Base-by-base conservation (phyloP, 2,113 vertebrate genomes). In the Panthera leo region DNA sequence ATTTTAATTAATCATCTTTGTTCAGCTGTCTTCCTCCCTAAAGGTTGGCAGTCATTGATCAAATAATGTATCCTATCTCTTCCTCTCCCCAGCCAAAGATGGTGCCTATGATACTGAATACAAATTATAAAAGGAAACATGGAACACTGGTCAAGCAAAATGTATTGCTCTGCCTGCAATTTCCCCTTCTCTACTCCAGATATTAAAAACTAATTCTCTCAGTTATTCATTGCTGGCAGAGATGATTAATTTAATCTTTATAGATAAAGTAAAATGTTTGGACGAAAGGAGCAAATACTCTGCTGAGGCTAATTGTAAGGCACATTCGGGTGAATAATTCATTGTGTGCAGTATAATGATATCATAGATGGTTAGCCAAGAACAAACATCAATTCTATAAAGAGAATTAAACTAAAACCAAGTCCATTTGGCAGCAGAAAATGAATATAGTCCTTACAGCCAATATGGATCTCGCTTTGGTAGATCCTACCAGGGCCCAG, bases 171-270 rank as follows among this genome's bases (percentile, higher is more conserved):
- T 89, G 73, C 29, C 29, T 93, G 85, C 83, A 97, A 93, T 97
- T 97, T 96, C 80, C 79, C 83, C 73, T 97, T 89, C 63, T 78
- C 55, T 82, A 90, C 36, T 93, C 34, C 75, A 97, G 86, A 96
- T 93, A 95, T 95, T 93, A 97, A 97, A 96, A 98, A 95, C 89
- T 91, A 91, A 85, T 97, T 97, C 93, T 92, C 96, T 97, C 73
- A 45, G 89, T 95, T 97, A 97, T 97, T 97, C 95, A 97, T 94
- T 93, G 89, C 93, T 97, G 91, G 83, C 91, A 97, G 89, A 95
- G 95, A 94, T 96, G 93, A 97, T 97, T 97, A 97, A 98, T 97
- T 98, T 97, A 97, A 97, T 96, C 96, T 97, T 96, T 91, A 87
- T 34, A 97, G 96, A 95, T 97, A 97, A 89, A 98, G 91, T 97